Evolutionary conservation across 2,797 vertebrate genomes (phyloP).

Genomic region (Vultur gryphus): DNA sequence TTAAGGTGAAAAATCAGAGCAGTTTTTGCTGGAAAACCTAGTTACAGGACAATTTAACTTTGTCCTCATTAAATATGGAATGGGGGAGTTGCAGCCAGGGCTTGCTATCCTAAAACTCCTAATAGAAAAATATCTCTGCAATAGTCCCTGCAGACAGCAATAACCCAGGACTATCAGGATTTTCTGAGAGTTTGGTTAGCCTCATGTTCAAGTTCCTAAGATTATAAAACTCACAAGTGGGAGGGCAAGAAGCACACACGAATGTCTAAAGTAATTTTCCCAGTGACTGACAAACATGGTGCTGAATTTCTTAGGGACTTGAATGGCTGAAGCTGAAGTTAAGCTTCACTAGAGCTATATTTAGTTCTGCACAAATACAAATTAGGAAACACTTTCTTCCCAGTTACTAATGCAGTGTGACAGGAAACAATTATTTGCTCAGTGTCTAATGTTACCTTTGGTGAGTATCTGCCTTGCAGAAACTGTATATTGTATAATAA

Average conservation of each 20-base stretch:
- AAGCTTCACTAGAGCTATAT: slow-evolving; percentile 22
- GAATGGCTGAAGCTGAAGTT: not conserved
- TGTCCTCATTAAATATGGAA: not conserved
- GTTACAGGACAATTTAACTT: not conserved
- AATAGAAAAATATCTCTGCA: not conserved
- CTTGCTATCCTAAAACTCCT: not conserved
- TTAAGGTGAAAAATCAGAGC: not conserved
- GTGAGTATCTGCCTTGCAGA: slow-evolving; percentile 18
- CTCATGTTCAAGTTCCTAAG: not conserved
- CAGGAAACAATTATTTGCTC: slow-evolving; percentile 54
- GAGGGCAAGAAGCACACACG: not conserved
- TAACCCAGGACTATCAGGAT: not conserved
- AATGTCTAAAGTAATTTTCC: not conserved
- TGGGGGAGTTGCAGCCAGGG: not conserved
- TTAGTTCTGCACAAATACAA: slow-evolving; percentile 39
- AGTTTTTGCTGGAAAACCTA: not conserved
- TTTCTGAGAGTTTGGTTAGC: not conserved
- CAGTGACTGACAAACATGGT: not conserved
- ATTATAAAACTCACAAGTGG: not conserved
- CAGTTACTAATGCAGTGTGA: slow-evolving; percentile 40
- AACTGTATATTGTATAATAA: not conserved
- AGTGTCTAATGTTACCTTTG: slow-evolving; percentile 52
- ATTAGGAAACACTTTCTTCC: slow-evolving; percentile 38
- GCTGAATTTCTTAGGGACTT: not conserved
- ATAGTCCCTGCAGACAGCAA: not conserved